Percentiles rank a stretch among this genome's conserved stretches.
These are phyloP conservation scores for Leucophenga montana DNA, from an alignment of 2,888 invertebrate species.

Conservation along the genomic window DNA sequence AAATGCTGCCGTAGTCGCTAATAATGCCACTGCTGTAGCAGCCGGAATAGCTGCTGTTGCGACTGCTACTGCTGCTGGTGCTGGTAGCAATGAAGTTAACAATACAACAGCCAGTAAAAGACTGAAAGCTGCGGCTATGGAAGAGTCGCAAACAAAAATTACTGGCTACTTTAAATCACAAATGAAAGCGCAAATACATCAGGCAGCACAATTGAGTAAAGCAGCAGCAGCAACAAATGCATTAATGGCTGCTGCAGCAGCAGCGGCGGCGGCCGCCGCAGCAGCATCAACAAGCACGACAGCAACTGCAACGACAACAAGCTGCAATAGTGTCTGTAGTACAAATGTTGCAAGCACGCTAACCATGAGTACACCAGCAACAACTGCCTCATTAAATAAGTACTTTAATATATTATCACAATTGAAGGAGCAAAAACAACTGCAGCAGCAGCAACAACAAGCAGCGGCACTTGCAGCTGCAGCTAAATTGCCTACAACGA, in stretches of 20 bases:
- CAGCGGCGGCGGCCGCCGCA: conserved; percentile 30
- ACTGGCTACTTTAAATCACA: conserved; percentile 87
- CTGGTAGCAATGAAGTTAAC: background rate
- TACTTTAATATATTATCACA: conserved; percentile 71
- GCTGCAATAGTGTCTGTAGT: conserved; percentile 26
- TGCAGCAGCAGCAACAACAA: conserved; percentile 32
- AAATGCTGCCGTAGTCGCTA: conserved; percentile 11
- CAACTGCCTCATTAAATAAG: conserved; percentile 70
- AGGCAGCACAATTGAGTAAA: conserved; percentile 43
- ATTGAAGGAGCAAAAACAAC: conserved; percentile 61
- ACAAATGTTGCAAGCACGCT: conserved; percentile 51
- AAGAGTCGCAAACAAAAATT: conserved; percentile 82
- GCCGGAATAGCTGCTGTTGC: background rate
- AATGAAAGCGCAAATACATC: conserved; percentile 80
- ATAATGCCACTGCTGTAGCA: background rate
- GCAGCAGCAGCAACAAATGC: conserved; percentile 33
- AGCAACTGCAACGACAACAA: background rate
- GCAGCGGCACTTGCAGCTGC: conserved; percentile 19
- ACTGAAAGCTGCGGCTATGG: conserved; percentile 71
- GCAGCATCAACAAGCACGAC: conserved; percentile 31
- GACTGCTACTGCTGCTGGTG: background rate
- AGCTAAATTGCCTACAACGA: conserved; percentile 18
- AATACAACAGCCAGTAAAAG: conserved; percentile 56
- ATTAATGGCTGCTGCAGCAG: conserved; percentile 64
- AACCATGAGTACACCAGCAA: conserved; percentile 65